phyloP scores from a whole-genome alignment of 2,888 invertebrate genomes.

The Caradrina kadenii region DNA sequence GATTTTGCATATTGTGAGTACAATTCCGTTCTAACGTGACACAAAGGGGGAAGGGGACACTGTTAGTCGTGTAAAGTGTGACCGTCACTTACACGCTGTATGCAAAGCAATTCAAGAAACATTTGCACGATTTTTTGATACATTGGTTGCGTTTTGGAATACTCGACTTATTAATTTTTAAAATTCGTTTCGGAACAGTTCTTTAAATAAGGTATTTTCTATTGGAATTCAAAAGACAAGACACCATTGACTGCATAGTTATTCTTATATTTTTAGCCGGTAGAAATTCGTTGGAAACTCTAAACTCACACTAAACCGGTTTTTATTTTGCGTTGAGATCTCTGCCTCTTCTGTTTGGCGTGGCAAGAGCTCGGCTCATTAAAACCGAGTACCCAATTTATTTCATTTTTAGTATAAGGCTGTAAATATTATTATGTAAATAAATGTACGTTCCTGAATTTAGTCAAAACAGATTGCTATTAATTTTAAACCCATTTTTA shows the following conservation, averaged over 20 bases:
- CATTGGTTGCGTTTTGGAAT: background rate
- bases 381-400: constrained; percentile 62
- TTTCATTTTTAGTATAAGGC: constrained; percentile 57
- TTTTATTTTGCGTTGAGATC: constrained; percentile 50
- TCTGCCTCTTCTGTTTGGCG: constrained; percentile 48
- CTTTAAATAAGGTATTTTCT: background rate
- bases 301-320: constrained; percentile 47
- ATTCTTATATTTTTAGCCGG: constrained; percentile 14
- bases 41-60: constrained; percentile 11
- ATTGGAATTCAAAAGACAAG: constrained; percentile 15
- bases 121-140: constrained; percentile 20
- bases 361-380: constrained; percentile 55
- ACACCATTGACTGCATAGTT: constrained; percentile 3
- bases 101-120: constrained; percentile 5
- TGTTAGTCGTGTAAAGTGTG: constrained; percentile 21
- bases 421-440: no score
- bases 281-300: constrained; percentile 28
- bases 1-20: constrained; percentile 46
- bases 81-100: constrained; percentile 13
- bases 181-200: no score
- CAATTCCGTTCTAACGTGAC: constrained; percentile 36
- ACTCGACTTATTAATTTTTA: background rate
- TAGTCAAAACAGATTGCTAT: no score
- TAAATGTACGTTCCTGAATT: no score
- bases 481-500: no score